These are phyloP conservation scores for Semicossyphus pulcher DNA, from an alignment of 2,113 vertebrate species.

Conservation along the genomic window DNA sequence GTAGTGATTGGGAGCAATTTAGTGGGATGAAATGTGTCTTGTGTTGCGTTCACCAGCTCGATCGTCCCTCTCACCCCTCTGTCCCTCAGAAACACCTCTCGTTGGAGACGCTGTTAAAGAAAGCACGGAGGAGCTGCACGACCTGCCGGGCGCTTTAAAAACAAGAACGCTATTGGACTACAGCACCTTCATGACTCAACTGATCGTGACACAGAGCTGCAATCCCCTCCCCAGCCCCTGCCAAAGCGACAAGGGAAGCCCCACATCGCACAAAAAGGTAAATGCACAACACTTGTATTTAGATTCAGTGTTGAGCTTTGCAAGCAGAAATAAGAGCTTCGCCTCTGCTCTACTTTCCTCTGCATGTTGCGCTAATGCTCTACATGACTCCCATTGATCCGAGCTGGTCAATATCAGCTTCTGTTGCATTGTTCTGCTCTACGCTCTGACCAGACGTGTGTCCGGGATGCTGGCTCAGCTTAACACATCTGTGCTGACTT, in stretches of 20 bases:
- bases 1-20: neutral
- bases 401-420: constrained; percentile 24
- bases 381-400: constrained; percentile 22
- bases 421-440: constrained; percentile 7
- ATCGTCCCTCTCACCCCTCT: neutral
- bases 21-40: too few species aligned
- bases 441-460: neutral
- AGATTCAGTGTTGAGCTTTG: neutral
- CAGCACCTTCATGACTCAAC: constrained; percentile 83
- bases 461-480: constrained; percentile 36
- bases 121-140: constrained; percentile 80
- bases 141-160: constrained; percentile 48
- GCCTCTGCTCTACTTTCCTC: neutral
- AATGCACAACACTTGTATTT: neutral
- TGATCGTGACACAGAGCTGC: constrained; percentile 57
- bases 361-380: constrained; percentile 1
- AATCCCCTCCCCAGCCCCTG: constrained; percentile 73
- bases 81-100: constrained; percentile 37
- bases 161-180: constrained; percentile 86
- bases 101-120: constrained; percentile 70
- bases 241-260: constrained; percentile 72
- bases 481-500: constrained; percentile 33
- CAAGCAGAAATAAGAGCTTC: neutral
- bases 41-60: neutral
- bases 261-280: constrained; percentile 67